Percentiles rank a stretch among this genome's conserved stretches.
These are phyloP conservation scores for Tragelaphus eurycerus DNA, from an alignment of 2,797 vertebrate species.

Conservation along the genomic window DNA sequence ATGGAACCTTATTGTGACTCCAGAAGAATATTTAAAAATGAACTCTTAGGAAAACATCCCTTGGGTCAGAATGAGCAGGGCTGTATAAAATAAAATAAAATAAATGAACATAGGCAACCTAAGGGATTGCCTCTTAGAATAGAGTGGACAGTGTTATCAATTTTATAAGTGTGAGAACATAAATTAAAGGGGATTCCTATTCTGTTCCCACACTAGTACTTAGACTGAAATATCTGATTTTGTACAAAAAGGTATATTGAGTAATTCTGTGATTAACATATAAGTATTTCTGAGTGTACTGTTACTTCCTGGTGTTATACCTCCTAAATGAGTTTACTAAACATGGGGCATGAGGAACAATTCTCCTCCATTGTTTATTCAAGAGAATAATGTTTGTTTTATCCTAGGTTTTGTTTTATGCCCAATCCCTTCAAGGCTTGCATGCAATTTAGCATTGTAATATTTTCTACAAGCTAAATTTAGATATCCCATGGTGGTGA, in stretches of 20 bases:
- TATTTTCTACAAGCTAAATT: conserved; percentile 34
- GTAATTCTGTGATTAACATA: background rate
- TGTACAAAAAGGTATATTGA: background rate
- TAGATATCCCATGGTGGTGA: background rate
- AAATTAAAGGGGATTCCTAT: background rate
- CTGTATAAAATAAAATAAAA: background rate
- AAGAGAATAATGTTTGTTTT: background rate
- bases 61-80: background rate
- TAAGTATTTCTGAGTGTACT: background rate
- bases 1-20: background rate
- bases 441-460: background rate
- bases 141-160: background rate
- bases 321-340: background rate
- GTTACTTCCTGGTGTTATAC: background rate
- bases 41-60: background rate
- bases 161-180: background rate
- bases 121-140: background rate
- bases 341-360: background rate
- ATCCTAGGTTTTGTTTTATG: background rate
- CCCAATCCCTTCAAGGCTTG: background rate
- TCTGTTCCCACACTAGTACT: background rate
- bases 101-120: background rate
- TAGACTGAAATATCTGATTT: background rate
- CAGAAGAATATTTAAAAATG: background rate
- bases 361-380: background rate